A percentile compares a stretch with the other conserved stretches of the same genome.
Conservation (phyloP, 37 sponge, comb jelly and placozoan species). For the Bolinopsis microptera region DNA sequence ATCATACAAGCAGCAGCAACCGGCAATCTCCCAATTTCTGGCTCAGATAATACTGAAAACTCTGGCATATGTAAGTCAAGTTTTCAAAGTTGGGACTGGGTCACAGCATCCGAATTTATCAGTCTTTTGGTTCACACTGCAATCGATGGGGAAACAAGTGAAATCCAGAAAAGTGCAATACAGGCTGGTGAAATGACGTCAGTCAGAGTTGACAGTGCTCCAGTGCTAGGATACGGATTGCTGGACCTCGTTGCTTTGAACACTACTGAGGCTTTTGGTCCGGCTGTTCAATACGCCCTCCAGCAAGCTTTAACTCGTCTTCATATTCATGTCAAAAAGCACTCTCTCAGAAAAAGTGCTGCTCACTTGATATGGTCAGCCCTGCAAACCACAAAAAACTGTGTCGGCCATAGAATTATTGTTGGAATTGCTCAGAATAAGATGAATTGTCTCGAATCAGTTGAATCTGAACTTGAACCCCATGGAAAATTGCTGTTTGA, state of each 20-base stretch:
- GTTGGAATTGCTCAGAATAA: constrained; percentile 52
- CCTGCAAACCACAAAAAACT: constrained; percentile 1
- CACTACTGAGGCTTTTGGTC: background rate
- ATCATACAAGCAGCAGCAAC: constrained; percentile 51
- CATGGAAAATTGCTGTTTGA: constrained; percentile 1
- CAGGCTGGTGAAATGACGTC: constrained; percentile 46
- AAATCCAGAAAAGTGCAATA: constrained; percentile 60
- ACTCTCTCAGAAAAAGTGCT: constrained; percentile 40
- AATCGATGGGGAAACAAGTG: constrained; percentile 19
- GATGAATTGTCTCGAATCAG: background rate
- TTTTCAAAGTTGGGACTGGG: constrained; percentile 13
- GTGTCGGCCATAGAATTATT: constrained; percentile 28
- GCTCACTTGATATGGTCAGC: constrained; percentile 47
- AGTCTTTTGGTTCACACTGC: constrained; percentile 22
- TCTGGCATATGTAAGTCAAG: background rate
- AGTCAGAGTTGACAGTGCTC: constrained; percentile 43
- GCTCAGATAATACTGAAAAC: background rate
- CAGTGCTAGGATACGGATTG: constrained; percentile 41
- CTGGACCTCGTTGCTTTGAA: background rate
- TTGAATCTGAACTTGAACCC: background rate
- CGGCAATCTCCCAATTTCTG: constrained; percentile 28
- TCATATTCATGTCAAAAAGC: constrained; percentile 4
- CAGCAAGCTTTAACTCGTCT: constrained; percentile 46
- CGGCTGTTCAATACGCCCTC: constrained; percentile 40
- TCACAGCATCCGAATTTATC: background rate